Evolutionary conservation across 2,797 vertebrate genomes (phyloP).

Genomic region (Myotis findleyi): DNA sequence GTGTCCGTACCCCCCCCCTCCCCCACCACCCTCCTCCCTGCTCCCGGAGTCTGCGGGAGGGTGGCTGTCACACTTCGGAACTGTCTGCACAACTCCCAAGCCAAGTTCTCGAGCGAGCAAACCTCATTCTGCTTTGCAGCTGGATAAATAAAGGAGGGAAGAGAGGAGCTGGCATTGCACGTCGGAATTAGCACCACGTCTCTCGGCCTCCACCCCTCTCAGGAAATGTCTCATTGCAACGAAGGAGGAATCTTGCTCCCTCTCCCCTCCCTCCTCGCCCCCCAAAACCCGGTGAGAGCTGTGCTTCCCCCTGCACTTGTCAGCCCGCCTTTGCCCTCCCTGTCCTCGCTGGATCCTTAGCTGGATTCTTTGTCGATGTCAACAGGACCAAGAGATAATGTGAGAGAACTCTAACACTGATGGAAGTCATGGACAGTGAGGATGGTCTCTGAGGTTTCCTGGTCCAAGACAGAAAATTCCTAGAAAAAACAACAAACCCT

Average conservation of each 20-base stretch:
- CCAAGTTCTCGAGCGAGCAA: background rate
- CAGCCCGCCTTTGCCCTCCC: background rate
- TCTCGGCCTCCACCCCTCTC: slow-evolving; percentile 34
- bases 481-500: background rate
- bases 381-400: background rate
- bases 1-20: background rate
- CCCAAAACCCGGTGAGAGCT: background rate
- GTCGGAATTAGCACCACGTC: slow-evolving; percentile 58
- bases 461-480: background rate
- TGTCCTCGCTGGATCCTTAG: background rate
- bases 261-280: background rate
- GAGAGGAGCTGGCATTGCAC: slow-evolving; percentile 13
- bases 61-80: background rate
- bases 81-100: background rate
- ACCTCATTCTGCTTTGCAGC: slow-evolving; percentile 48
- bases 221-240: slow-evolving; percentile 44
- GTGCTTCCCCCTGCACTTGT: no score
- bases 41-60: background rate
- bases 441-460: background rate
- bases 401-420: background rate
- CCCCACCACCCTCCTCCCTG: background rate
- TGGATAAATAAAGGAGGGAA: slow-evolving; percentile 46
- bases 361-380: background rate
- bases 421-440: accelerated
- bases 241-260: background rate